These are phyloP conservation scores for Colletes collaris DNA, from an alignment of 2,888 invertebrate species.

Conservation along the genomic window DNA sequence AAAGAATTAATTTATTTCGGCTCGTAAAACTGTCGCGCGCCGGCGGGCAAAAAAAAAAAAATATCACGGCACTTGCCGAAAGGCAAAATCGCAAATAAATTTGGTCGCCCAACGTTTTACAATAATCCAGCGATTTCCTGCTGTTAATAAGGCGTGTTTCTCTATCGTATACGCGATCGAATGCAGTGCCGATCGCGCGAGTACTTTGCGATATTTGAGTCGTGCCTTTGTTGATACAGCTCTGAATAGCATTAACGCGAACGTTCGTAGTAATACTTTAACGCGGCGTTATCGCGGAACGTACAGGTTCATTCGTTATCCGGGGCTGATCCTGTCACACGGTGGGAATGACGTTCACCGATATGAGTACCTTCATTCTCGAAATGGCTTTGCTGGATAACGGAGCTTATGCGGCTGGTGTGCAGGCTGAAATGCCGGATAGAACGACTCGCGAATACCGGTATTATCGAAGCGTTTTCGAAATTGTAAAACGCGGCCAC, in stretches of 20 bases:
- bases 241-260: conserved; percentile 43
- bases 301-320: conserved; percentile 68
- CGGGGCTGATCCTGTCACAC: conserved; percentile 62
- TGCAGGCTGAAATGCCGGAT: conserved; percentile 36
- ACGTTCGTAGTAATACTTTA: conserved; percentile 65
- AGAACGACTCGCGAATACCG: conserved; percentile 42
- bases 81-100: conserved; percentile 20
- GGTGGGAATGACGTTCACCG: conserved; percentile 61
- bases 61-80: not conserved
- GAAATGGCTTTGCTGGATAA: conserved; percentile 55
- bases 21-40: conserved; percentile 5
- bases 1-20: conserved; percentile 9
- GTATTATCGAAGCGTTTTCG: conserved; percentile 52
- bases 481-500: conserved; percentile 48
- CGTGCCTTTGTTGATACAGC: conserved; percentile 44
- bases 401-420: conserved; percentile 43
- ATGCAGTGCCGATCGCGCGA: not conserved
- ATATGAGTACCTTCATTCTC: conserved; percentile 63
- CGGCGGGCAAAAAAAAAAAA: conserved; percentile 15
- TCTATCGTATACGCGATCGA: not conserved
- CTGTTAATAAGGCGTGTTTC: conserved; percentile 18
- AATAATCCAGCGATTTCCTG: conserved; percentile 9
- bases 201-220: conserved; percentile 33
- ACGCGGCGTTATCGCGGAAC: conserved; percentile 64
- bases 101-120: conserved; percentile 2